phyloP scores from a whole-genome alignment of 2,797 vertebrate species.

The Malurus leucopterus region DNA sequence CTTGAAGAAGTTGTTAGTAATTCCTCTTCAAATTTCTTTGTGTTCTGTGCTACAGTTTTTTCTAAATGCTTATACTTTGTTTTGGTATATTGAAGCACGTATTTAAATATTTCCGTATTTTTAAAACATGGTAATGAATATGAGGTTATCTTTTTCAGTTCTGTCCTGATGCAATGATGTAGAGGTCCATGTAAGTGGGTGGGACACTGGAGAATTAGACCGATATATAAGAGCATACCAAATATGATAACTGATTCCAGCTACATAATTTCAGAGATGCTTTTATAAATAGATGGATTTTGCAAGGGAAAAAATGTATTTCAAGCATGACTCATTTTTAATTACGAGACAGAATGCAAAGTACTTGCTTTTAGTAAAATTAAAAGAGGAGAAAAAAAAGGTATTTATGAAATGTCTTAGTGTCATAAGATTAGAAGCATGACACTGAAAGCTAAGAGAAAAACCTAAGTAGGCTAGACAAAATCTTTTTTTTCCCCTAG shows the following conservation, averaged over 20 bases:
- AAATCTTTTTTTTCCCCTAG: neutral
- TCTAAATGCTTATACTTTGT: neutral
- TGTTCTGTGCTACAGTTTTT: neutral
- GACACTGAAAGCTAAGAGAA: slow-evolving; percentile 30
- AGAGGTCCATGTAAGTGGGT: neutral
- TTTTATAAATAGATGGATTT: slow-evolving; percentile 33
- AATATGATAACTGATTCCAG: slow-evolving; percentile 13
- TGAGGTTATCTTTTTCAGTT: neutral
- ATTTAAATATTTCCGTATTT: neutral
- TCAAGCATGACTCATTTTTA: slow-evolving; percentile 33
- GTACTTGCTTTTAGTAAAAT: slow-evolving; percentile 15
- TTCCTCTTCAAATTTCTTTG: neutral
- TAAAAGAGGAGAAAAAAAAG: slow-evolving; percentile 14
- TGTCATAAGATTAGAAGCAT: slow-evolving; percentile 3
- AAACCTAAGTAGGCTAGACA: slow-evolving; percentile 29
- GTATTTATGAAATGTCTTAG: slow-evolving; percentile 2
- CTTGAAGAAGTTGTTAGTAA: neutral
- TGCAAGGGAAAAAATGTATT: neutral
- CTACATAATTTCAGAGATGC: slow-evolving; percentile 18
- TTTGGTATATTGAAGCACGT: neutral
- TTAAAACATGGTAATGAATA: neutral
- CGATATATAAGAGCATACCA: neutral
- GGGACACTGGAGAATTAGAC: neutral
- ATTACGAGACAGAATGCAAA: slow-evolving; percentile 11
- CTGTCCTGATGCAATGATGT: neutral